These are phyloP conservation scores for Rhynchopsitta pachyrhyncha DNA, from an alignment of 2,113 vertebrate genomes.

Conservation along the genomic window DNA sequence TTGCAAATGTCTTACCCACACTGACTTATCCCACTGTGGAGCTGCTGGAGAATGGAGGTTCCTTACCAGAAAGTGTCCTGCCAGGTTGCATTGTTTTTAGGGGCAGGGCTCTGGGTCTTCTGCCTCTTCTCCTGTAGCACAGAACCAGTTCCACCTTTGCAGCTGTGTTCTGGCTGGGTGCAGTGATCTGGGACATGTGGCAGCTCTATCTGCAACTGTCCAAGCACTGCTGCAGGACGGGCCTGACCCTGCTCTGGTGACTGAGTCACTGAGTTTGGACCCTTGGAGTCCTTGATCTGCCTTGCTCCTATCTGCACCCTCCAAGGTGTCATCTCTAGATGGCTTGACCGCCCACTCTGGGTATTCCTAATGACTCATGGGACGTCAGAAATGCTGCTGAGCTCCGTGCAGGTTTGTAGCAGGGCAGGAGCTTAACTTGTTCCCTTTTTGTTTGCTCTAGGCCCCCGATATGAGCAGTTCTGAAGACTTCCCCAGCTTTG, in stretches of 20 bases:
- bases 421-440: constrained; percentile 20
- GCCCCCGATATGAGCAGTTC: constrained; percentile 98
- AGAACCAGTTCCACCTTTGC: background rate
- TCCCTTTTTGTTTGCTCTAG: constrained; percentile 75
- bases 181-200: background rate
- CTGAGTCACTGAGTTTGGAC: background rate
- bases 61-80: background rate
- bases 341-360: background rate
- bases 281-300: background rate
- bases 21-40: background rate
- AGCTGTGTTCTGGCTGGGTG: background rate
- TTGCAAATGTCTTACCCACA: background rate
- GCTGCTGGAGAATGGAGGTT: background rate
- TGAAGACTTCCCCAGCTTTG: constrained; percentile 98
- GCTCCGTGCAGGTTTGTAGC: background rate
- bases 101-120: background rate
- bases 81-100: background rate
- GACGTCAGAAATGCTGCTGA: background rate
- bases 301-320: background rate
- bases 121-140: background rate
- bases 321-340: background rate
- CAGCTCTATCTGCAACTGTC: background rate
- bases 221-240: background rate
- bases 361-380: background rate
- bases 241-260: background rate